These are phyloP conservation scores for Eleutherodactylus coqui DNA, from an alignment of 2,797 vertebrate genomes.

Conservation along the genomic window DNA sequence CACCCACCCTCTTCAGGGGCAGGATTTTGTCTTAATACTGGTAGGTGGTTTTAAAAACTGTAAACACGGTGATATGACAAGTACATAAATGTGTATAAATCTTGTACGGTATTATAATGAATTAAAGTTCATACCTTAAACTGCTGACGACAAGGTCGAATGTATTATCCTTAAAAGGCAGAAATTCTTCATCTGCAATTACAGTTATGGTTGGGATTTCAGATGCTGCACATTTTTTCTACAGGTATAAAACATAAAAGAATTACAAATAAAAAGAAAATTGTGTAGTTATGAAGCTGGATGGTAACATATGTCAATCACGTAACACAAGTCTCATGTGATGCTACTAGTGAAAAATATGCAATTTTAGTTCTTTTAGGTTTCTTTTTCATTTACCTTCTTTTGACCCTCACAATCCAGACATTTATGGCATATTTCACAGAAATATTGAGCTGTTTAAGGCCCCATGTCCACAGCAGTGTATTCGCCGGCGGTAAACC, in stretches of 20 bases:
- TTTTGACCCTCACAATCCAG: too few species aligned
- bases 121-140: slow-evolving; percentile 79
- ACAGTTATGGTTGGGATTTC: slow-evolving; percentile 82
- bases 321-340: background rate
- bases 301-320: too few species aligned
- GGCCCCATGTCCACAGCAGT: too few species aligned
- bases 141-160: slow-evolving; percentile 95
- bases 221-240: slow-evolving; percentile 77
- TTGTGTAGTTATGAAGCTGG: background rate
- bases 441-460: too few species aligned
- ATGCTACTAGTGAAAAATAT: background rate
- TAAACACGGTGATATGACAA: background rate
- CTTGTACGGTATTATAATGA: background rate
- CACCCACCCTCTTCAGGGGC: too few species aligned
- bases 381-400: too few species aligned
- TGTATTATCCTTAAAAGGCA: slow-evolving; percentile 90
- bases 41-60: background rate
- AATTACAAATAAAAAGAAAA: slow-evolving; percentile 35
- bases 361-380: background rate
- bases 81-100: background rate
- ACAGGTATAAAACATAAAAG: slow-evolving; percentile 59
- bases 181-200: slow-evolving; percentile 91
- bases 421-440: too few species aligned
- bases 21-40: too few species aligned
- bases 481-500: too few species aligned